Conservation (phyloP, 2,113 vertebrate genomes). For the Cettia cetti region DNA sequence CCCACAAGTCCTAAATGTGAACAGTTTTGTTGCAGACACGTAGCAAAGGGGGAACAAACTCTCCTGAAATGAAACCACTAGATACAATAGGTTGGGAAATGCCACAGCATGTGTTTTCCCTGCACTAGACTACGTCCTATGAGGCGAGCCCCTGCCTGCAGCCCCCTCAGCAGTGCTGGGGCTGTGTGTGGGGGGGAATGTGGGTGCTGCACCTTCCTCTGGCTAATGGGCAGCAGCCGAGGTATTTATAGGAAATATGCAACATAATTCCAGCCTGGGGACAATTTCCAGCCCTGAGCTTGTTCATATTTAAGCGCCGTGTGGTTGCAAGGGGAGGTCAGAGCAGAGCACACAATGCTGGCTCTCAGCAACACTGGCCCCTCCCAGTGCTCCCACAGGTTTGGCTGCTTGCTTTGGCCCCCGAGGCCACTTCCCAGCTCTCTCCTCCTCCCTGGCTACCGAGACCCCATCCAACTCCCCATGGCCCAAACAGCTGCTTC, state of each 20-base stretch:
- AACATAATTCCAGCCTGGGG: background rate
- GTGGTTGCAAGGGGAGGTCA: background rate
- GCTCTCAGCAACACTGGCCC: accelerated
- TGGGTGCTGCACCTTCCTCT: background rate
- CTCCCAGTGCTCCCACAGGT: background rate
- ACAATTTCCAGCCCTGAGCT: background rate
- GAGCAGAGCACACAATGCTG: accelerated
- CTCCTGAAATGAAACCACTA: background rate
- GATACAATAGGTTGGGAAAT: background rate
- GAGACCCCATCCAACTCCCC: background rate
- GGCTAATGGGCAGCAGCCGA: background rate
- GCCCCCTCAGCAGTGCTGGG: background rate
- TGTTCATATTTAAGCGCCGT: accelerated
- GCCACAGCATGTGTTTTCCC: background rate
- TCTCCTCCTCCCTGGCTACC: accelerated
- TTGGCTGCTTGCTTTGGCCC: background rate
- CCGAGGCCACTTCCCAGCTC: background rate
- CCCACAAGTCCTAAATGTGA: background rate
- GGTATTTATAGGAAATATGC: background rate
- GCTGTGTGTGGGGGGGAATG: no score
- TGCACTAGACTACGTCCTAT: accelerated
- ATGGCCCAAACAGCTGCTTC: accelerated
- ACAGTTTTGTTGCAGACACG: accelerated
- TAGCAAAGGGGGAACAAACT: background rate
- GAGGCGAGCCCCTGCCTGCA: background rate